phyloP scores from a whole-genome alignment of 2,888 invertebrate species.

The Stenodera caucasica region DNA sequence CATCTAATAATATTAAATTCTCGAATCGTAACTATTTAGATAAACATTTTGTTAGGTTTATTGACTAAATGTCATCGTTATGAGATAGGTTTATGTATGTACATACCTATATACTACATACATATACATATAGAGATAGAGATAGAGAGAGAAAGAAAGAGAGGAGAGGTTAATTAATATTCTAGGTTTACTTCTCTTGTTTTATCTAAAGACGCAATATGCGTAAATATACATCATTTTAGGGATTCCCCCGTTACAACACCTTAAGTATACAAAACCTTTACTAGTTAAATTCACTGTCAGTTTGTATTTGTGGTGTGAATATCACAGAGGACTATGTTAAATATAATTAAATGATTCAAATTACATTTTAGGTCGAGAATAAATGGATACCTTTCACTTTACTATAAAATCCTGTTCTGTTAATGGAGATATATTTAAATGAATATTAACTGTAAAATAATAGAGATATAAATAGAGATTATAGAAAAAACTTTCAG shows the following conservation, averaged over 20 bases:
- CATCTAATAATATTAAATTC: neutral
- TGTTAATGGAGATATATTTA: too few relatives aligned
- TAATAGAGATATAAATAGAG: too few relatives aligned
- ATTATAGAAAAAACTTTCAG: too few relatives aligned
- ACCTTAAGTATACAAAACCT: conserved; percentile 24
- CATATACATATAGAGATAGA: too few relatives aligned
- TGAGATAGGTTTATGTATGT: too few relatives aligned
- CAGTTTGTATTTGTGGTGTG: conserved; percentile 17
- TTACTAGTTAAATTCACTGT: neutral
- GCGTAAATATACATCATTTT: conserved; percentile 36
- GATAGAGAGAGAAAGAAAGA: too few relatives aligned
- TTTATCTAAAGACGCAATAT: conserved; percentile 34
- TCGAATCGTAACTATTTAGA: neutral
- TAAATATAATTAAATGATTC: conserved; percentile 23
- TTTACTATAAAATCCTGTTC: too few relatives aligned
- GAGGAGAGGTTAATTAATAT: conserved; percentile 35
- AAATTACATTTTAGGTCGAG: conserved; percentile 10
- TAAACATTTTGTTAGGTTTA: neutral
- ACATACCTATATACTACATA: too few relatives aligned
- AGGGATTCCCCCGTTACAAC: conserved; percentile 29
- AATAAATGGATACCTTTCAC: neutral
- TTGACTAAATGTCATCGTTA: neutral
- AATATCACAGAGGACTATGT: conserved; percentile 16
- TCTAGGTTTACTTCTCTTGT: conserved; percentile 30
- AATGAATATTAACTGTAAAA: too few relatives aligned